A percentile compares a stretch with the other conserved stretches of the same genome.
Conservation (phyloP, 1,140 invertebrate genomes). For the Physella acuta region DNA sequence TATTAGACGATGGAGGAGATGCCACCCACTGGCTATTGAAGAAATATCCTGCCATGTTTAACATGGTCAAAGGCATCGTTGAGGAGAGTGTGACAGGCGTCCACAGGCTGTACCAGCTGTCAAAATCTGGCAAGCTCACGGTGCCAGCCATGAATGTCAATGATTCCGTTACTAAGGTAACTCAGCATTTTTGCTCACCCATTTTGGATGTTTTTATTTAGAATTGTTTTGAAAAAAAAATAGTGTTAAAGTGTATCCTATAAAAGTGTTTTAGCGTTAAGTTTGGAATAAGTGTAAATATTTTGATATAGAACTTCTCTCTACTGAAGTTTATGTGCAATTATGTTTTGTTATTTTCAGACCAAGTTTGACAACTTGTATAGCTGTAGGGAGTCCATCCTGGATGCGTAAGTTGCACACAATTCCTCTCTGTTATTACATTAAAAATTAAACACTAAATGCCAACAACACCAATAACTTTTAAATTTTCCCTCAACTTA, state of each 20-base stretch:
- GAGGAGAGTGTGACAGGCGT: slow-evolving; percentile 98
- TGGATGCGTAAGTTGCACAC: slow-evolving; percentile 84
- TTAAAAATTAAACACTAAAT: no score
- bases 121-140: slow-evolving; percentile 88
- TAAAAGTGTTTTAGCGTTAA: not conserved
- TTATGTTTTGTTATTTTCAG: slow-evolving; percentile 47
- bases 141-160: slow-evolving; percentile 99
- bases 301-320: no score
- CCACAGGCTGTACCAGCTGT: slow-evolving; percentile 92
- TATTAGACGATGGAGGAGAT: slow-evolving; percentile 96
- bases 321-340: no score
- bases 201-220: not conserved
- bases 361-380: slow-evolving; percentile 98
- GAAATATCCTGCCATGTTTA: slow-evolving; percentile 93
- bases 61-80: slow-evolving; percentile 94
- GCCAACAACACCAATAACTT: no score
- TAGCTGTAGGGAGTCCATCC: slow-evolving; percentile 84
- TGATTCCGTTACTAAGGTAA: slow-evolving; percentile 90
- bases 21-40: slow-evolving; percentile 95
- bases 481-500: no score
- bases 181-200: not conserved
- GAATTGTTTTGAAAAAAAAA: not conserved
- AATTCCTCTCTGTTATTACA: no score
- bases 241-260: not conserved
- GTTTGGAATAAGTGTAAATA: no score